Evolutionary conservation across 2,888 invertebrate genomes (phyloP).

Genomic region (Tetragonula carbonaria): DNA sequence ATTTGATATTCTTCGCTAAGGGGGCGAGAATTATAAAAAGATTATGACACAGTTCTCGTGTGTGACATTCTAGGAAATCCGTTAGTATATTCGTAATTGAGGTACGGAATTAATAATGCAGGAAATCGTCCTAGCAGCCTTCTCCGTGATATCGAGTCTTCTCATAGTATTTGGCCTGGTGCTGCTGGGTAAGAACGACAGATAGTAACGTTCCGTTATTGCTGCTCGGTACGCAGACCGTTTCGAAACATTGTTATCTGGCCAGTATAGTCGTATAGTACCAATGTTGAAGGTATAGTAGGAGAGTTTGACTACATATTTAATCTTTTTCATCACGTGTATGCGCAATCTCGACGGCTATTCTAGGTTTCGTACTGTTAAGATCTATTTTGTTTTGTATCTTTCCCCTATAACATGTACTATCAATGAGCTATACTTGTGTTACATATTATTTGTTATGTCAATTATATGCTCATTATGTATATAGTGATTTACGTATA

Average conservation of each 20-base stretch:
- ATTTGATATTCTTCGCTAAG: conserved; percentile 33
- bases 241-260: conserved; percentile 33
- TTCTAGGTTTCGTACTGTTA: conserved; percentile 11
- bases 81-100: conserved; percentile 43
- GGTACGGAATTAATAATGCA: conserved; percentile 77
- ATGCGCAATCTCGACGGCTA: conserved; percentile 20
- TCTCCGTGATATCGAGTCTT: conserved; percentile 86
- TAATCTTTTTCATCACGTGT: conserved; percentile 56
- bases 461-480: neutral
- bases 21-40: conserved; percentile 31
- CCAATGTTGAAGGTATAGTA: conserved; percentile 24
- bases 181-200: conserved; percentile 85
- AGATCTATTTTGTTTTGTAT: neutral
- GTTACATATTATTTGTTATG: neutral
- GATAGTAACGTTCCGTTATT: conserved; percentile 38
- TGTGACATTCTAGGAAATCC: conserved; percentile 35
- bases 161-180: conserved; percentile 86
- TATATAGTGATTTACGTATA: neutral
- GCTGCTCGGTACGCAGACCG: conserved; percentile 25
- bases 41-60: conserved; percentile 58
- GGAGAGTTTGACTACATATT: conserved; percentile 34
- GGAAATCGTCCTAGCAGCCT: conserved; percentile 84
- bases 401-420: neutral
- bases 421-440: neutral
- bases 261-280: conserved; percentile 39